Evolutionary conservation across 2,888 invertebrate genomes (phyloP).

Genomic region (Orgyia antiqua): DNA sequence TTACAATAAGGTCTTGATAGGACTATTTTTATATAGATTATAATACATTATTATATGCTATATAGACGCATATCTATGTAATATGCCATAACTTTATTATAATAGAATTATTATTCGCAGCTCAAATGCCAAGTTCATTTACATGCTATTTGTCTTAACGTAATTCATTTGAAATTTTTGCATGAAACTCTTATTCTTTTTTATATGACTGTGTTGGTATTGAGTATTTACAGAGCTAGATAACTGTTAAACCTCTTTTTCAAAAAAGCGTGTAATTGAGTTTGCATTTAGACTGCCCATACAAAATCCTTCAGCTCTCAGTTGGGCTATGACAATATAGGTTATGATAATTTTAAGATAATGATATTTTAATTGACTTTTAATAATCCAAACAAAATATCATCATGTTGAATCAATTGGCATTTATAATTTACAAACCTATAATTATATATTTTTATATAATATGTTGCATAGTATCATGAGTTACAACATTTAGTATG

Average conservation of each 20-base stretch:
- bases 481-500: conserved; percentile 29
- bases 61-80: conserved; percentile 17
- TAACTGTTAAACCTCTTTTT: too few relatives aligned
- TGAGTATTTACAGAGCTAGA: too few relatives aligned
- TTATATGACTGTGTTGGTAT: too few relatives aligned
- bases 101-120: too few relatives aligned
- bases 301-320: conserved; percentile 20
- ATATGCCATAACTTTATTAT: conserved; percentile 17
- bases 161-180: neutral
- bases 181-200: too few relatives aligned
- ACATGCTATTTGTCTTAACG: neutral
- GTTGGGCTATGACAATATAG: conserved; percentile 22
- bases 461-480: conserved; percentile 23
- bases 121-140: conserved; percentile 11
- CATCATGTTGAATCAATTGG: conserved; percentile 38
- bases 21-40: conserved; percentile 49
- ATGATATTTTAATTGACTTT: neutral
- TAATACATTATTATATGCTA: conserved; percentile 27
- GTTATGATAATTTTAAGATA: too few relatives aligned
- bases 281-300: conserved; percentile 12
- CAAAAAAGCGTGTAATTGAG: conserved; percentile 3
- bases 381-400: too few relatives aligned
- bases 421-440: conserved; percentile 46
- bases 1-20: conserved; percentile 24
- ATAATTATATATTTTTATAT: conserved; percentile 28